phyloP scores from a whole-genome alignment of 2,888 invertebrate species.

The Nemotelus pantherinus region DNA sequence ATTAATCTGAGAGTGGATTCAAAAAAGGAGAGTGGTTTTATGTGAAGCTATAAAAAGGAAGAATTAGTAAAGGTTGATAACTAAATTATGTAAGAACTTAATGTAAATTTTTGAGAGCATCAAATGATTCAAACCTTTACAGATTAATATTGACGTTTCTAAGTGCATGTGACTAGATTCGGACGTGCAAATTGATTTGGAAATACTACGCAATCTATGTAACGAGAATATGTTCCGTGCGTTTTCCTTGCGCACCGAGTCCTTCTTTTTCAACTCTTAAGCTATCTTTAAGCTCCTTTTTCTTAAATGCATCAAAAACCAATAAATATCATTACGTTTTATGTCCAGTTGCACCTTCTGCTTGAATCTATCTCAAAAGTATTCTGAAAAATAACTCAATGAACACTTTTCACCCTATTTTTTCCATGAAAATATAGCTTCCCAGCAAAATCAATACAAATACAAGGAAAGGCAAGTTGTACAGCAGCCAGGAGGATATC shows the following conservation, averaged over 20 bases:
- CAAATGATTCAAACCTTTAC: no score
- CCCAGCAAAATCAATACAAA: conserved; percentile 31
- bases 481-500: neutral
- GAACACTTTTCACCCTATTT: conserved; percentile 35
- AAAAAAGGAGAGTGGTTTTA: no score
- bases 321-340: no score
- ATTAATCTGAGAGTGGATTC: no score
- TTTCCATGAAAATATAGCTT: neutral
- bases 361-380: neutral
- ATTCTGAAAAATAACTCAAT: conserved; percentile 19
- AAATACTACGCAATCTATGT: neutral
- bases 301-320: neutral
- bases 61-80: no score
- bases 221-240: neutral
- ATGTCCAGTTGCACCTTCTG: neutral
- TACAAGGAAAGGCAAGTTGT: neutral
- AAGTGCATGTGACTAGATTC: no score
- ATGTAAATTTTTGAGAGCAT: no score
- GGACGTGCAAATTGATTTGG: no score
- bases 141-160: no score
- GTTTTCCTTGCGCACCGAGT: neutral
- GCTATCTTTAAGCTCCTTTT: neutral
- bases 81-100: no score
- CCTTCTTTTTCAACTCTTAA: neutral
- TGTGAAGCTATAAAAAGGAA: no score